These are phyloP conservation scores for Parnassius orleans DNA, from an alignment of 2,888 invertebrate species.

Conservation along the genomic window DNA sequence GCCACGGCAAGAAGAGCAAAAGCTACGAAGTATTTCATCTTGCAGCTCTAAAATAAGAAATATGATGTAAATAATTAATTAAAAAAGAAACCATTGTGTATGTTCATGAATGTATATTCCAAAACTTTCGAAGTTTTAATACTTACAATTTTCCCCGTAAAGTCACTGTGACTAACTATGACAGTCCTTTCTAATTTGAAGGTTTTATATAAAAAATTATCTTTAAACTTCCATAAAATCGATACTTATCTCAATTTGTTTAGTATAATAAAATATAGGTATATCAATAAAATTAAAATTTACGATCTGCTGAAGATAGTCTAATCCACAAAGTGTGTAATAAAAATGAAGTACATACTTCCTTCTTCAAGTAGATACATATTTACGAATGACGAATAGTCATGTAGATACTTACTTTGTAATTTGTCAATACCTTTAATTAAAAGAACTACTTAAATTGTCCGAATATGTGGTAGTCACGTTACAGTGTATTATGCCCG, in stretches of 20 bases:
- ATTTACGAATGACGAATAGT: too few species aligned
- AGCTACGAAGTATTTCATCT: conserved; percentile 18
- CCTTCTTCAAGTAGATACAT: too few species aligned
- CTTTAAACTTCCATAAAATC: not conserved
- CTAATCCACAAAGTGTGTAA: not conserved
- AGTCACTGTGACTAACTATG: conserved; percentile 1
- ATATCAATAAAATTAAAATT: not conserved
- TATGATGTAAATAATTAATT: too few species aligned
- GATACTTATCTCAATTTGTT: not conserved
- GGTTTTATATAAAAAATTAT: conserved; percentile 1
- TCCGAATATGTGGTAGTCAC: too few species aligned
- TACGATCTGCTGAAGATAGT: conserved; percentile 1
- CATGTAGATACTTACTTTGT: too few species aligned
- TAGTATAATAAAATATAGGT: not conserved
- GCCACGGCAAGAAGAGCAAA: conserved; percentile 25
- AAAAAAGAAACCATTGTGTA: too few species aligned
- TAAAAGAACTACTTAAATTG: too few species aligned
- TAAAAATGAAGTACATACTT: too few species aligned
- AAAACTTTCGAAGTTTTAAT: not conserved
- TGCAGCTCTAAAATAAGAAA: conserved; percentile 7
- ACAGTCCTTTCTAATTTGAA: not conserved
- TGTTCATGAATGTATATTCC: too few species aligned
- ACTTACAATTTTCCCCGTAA: not conserved
- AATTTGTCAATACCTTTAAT: too few species aligned
- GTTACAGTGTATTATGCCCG: too few species aligned